Percentiles rank a stretch among this genome's conserved stretches.
Evolutionary conservation across 2,113 vertebrate genomes (phyloP).

Genomic region (Otis tarda): DNA sequence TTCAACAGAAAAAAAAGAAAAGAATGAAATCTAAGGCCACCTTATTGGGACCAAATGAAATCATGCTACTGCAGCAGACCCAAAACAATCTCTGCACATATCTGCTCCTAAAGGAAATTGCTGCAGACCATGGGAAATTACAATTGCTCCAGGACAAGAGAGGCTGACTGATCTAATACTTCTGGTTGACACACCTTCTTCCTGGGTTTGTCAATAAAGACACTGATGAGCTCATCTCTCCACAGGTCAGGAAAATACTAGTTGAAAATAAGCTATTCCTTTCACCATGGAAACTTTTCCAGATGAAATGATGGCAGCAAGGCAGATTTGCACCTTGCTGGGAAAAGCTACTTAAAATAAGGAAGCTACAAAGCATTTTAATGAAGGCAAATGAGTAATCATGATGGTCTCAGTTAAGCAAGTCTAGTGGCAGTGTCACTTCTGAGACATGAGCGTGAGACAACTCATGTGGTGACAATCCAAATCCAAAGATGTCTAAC

Average conservation of each 20-base stretch:
- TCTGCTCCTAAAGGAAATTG: conserved; percentile 58
- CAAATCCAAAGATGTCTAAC: background rate
- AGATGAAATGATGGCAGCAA: conserved; percentile 30
- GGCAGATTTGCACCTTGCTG: conserved; percentile 52
- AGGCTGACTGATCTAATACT: conserved; percentile 59
- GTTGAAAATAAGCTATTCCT: conserved; percentile 9
- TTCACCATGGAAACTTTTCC: conserved; percentile 23
- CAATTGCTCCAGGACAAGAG: conserved; percentile 60
- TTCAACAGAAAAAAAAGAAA: conserved; percentile 24
- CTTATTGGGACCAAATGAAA: conserved; percentile 38
- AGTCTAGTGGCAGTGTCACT: conserved; percentile 15
- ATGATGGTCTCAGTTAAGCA: conserved; percentile 29
- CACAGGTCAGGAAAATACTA: conserved; percentile 28
- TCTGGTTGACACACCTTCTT: conserved; percentile 58
- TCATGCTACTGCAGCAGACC: conserved; percentile 13
- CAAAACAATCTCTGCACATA: conserved; percentile 32
- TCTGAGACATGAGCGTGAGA: background rate
- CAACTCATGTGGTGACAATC: conserved; percentile 22
- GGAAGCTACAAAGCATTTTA: conserved; percentile 51
- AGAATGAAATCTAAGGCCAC: conserved; percentile 22
- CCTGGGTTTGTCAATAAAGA: conserved; percentile 58
- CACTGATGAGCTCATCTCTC: conserved; percentile 49
- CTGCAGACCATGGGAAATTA: conserved; percentile 66
- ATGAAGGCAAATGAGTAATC: conserved; percentile 46
- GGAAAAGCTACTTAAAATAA: conserved; percentile 61